A percentile compares a stretch with the other conserved stretches of the same genome.
Evolutionary conservation across 2,797 vertebrate genomes (phyloP).

Genomic region (Danio kyathit): DNA sequence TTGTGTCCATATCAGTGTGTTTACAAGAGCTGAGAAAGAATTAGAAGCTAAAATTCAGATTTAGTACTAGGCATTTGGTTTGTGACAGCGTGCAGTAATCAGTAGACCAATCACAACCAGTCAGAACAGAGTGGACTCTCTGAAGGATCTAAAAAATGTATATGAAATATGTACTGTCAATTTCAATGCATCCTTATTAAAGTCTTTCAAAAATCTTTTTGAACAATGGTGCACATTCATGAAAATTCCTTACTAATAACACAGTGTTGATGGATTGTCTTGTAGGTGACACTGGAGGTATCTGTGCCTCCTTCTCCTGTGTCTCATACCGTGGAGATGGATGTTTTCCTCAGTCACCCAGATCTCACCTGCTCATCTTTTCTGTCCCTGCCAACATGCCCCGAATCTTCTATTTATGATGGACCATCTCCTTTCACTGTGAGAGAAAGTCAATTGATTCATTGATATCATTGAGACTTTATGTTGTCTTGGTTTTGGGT

Average conservation of each 20-base stretch:
- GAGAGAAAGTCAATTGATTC: slow-evolving; percentile 54
- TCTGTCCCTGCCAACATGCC: slow-evolving; percentile 71
- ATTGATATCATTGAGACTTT: background rate
- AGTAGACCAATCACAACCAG: no score
- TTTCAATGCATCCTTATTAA: background rate
- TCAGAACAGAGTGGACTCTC: no score
- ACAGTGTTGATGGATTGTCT: slow-evolving; percentile 37
- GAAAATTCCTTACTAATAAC: background rate
- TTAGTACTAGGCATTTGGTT: no score
- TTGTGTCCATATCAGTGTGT: no score
- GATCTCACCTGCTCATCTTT: slow-evolving; percentile 72
- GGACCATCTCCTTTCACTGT: slow-evolving; percentile 76
- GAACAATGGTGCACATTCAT: background rate
- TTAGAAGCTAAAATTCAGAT: no score
- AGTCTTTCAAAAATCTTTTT: background rate
- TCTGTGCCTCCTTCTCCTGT: slow-evolving; percentile 70
- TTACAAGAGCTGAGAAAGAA: no score
- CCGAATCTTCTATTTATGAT: slow-evolving; percentile 67
- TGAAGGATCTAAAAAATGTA: no score
- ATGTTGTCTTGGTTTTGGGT: no score
- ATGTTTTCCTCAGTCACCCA: slow-evolving; percentile 73
- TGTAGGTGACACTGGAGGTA: slow-evolving; percentile 76
- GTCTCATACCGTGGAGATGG: slow-evolving; percentile 81
- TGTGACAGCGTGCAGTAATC: no score
- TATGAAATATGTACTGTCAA: no score